Base-by-base conservation (phyloP, 2,888 invertebrate genomes). In the Hypena proboscidalis region DNA sequence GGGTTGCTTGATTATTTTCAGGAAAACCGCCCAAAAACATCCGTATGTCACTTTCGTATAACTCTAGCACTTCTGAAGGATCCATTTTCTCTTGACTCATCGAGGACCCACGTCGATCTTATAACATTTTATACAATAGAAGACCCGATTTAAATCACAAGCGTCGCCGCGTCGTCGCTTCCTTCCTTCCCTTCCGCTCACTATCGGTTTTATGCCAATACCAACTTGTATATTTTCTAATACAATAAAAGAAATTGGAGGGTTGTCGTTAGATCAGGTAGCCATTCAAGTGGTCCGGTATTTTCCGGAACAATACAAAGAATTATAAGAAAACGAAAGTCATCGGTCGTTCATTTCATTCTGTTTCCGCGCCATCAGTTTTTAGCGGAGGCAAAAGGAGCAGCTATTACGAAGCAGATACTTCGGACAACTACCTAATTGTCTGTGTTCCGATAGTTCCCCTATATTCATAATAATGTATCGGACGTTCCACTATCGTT, bases 291-390 rank as follows among this genome's bases (percentile, higher is more conserved):
- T 73, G 68, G 69, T 67, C 67, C 43, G 49, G 58, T 68, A 64
- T 76, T 82, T 79, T 74, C 68, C 68, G 70, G 65, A 74, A 74
- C 76, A 80, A 77, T 77, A 80, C 73, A 73, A 83, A 78, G 77
- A 81, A 82, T 83, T 77, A 79, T 71, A 74, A 74, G 77, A 83
- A 85, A 85, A 67, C 72, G 80, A 86, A 80, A 88, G 85, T 88
- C 87, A 87, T 86, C 69, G 77, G 74, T 74, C 80, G 85, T 83
- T 87, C 84, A 88, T 88, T 87, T 85, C 74, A 75, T 67, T 77
- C 60, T 67, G 78, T 82, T 83, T 85, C 79, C 80, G 74, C 77
- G 64, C 75, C 82, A 85, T 88, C 83, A 74, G 80, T 72, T 81
- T 79, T 80, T 75, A 77, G 79, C 74, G 76, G 64, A 69, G 69